These are phyloP conservation scores for Indri indri DNA, from an alignment of 2,113 vertebrate genomes.

Conservation along the genomic window DNA sequence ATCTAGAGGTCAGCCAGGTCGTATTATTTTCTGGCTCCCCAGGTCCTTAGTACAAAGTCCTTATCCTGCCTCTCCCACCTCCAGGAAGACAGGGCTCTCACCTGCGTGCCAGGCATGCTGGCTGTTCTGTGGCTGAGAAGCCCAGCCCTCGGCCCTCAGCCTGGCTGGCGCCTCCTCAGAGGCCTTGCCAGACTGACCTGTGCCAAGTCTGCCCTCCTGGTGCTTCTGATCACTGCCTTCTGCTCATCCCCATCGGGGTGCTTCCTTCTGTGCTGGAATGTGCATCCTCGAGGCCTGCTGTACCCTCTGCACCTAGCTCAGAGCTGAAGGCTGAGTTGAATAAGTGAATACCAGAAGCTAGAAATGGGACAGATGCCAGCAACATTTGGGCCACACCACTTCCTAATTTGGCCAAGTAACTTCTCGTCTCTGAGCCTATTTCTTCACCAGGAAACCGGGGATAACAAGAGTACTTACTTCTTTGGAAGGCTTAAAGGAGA, in stretches of 20 bases:
- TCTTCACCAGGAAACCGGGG: neutral
- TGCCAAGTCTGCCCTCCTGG: accelerated
- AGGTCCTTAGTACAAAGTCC: neutral
- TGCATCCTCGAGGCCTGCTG: accelerated
- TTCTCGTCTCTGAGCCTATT: neutral
- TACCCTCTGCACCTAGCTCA: neutral
- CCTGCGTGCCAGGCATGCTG: accelerated
- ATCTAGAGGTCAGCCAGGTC: neutral
- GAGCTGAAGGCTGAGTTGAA: neutral
- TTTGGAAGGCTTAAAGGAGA: neutral
- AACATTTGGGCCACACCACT: neutral
- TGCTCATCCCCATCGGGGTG: accelerated
- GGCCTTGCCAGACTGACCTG: neutral
- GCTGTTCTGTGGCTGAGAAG: no score
- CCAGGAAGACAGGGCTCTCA: neutral
- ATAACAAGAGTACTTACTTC: neutral
- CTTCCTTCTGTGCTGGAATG: neutral
- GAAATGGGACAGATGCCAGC: neutral
- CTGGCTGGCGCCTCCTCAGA: neutral
- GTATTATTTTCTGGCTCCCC: neutral
- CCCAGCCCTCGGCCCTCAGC: neutral
- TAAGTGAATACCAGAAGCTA: neutral
- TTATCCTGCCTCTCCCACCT: neutral
- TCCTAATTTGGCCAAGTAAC: neutral
- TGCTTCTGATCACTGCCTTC: accelerated